Conservation (phyloP, 2,797 vertebrate genomes). For the Galaxias olidus region DNA sequence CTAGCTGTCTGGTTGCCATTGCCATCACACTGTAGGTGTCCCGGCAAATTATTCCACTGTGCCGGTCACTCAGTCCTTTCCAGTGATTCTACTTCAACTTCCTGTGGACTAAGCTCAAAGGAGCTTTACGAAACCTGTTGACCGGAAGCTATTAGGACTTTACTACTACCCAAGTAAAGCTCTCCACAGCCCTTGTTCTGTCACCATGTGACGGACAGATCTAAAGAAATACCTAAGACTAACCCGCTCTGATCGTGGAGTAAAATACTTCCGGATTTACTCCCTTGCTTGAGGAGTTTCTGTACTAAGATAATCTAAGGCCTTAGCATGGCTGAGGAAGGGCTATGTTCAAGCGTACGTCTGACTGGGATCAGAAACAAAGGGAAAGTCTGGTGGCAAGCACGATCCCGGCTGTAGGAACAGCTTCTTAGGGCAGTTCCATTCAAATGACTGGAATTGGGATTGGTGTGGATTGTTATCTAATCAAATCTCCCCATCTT, state of each 20-base stretch:
- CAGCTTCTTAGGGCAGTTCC: constrained; percentile 11
- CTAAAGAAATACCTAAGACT: constrained; percentile 29
- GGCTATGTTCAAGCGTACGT: constrained; percentile 21
- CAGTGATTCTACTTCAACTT: no score
- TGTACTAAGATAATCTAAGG: constrained; percentile 1
- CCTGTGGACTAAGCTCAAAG: no score
- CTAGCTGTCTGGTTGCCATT: no score
- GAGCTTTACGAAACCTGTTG: constrained; percentile 15
- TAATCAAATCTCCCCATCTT: constrained; percentile 10
- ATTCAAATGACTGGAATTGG: constrained; percentile 1
- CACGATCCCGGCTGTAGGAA: not conserved
- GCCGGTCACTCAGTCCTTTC: no score
- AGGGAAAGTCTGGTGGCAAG: not conserved
- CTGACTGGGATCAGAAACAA: not conserved
- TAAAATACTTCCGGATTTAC: constrained; percentile 24
- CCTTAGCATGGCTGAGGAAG: constrained; percentile 25
- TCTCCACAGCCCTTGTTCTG: not conserved
- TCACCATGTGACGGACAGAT: constrained; percentile 48
- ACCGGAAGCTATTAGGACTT: constrained; percentile 1
- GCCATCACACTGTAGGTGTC: no score
- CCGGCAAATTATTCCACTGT: no score
- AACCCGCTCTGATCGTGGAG: constrained; percentile 26
- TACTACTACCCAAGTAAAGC: constrained; percentile 40
- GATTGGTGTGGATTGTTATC: constrained; percentile 1
- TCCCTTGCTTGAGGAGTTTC: constrained; percentile 24